phyloP scores from a whole-genome alignment of 2,888 invertebrate genomes.

The Ellobium chinense region DNA sequence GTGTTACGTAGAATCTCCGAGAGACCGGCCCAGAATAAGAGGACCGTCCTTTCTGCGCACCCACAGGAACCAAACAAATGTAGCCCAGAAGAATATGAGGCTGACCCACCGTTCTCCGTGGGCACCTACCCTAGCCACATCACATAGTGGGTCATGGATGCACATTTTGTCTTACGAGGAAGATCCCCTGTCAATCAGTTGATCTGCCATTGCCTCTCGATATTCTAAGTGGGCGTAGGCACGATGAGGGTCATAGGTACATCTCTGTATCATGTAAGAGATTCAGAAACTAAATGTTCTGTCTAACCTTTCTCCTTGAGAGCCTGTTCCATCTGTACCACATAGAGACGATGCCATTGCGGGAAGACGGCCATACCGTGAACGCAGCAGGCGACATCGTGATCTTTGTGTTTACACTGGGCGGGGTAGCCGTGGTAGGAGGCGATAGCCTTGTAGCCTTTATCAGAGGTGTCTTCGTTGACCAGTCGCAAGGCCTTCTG shows the following conservation, averaged over 20 bases:
- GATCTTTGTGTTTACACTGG: constrained; percentile 8
- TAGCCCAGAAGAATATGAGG: too few relatives aligned
- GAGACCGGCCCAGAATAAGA: too few relatives aligned
- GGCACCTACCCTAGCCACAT: constrained; percentile 40
- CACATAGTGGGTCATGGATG: too few relatives aligned
- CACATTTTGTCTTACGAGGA: too few relatives aligned
- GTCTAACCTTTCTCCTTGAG: constrained; percentile 24
- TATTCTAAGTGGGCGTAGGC: too few relatives aligned
- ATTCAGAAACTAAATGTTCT: background rate
- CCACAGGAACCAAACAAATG: too few relatives aligned
- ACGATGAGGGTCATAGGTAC: too few relatives aligned
- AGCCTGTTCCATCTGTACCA: constrained; percentile 48
- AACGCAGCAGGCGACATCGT: constrained; percentile 47
- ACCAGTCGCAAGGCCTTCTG: constrained; percentile 26
- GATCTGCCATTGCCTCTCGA: too few relatives aligned
- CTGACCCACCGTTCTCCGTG: background rate
- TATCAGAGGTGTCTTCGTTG: constrained; percentile 8
- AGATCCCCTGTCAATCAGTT: too few relatives aligned
- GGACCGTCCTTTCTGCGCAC: too few relatives aligned
- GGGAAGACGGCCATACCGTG: constrained; percentile 54
- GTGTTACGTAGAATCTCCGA: too few relatives aligned
- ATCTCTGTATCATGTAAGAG: too few relatives aligned
- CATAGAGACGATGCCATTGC: constrained; percentile 52
- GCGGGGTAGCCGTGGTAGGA: constrained; percentile 45
- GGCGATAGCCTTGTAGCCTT: constrained; percentile 36